Base-by-base conservation (phyloP, 2,113 vertebrate genomes). In the Nycticryphes semicollaris region DNA sequence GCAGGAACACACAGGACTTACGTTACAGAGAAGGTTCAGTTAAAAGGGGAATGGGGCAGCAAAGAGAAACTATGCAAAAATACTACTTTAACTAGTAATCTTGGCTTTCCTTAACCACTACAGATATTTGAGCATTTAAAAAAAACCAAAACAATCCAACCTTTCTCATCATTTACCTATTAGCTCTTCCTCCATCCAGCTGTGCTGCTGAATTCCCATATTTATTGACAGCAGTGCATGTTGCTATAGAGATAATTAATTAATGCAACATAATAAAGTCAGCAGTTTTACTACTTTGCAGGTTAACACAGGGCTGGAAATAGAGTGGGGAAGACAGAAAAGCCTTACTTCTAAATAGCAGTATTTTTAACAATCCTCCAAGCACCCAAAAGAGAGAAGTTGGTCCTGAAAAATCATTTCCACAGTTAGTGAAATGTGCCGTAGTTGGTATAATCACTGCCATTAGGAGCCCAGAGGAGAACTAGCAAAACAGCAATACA, bases 221-320 rank as follows among this genome's bases (percentile, higher is more conserved):
- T 95, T 97, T 91, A 67, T 88, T 90, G 74, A 51, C 64, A 95
- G 70, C 84, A 68, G 43, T 30, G 33, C 64, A 78, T 33, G 91
- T 94, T 96, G 84, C 89, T 94, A 91, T 85, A 94, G 89, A 88
- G 84, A 88, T 93, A 89, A 95, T 94, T 96, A 96, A 96, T 96
- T 96, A 95, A 94, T 27, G 45, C 79, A 89, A 96, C 89, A 78
- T 93, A 92, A 89, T 88, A 66, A 92, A 96, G 91, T 92, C 89
- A 93, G 84, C 82, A 88, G 43, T 91, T 96, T 92, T 81, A 64
- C 85, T 84, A 76, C 87, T 95, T 90, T 41, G 37, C 80, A 82
- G 82, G 82, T 91, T 90, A 94, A 78, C 24, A 5, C 43, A 47
- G 56, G n/a, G 70, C 60, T 93, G 53, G 50, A 90, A 94, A 41